A percentile compares a stretch with the other conserved stretches of the same genome.
phyloP scores from a whole-genome alignment of 2,113 vertebrate species.

The Channa maculata region DNA sequence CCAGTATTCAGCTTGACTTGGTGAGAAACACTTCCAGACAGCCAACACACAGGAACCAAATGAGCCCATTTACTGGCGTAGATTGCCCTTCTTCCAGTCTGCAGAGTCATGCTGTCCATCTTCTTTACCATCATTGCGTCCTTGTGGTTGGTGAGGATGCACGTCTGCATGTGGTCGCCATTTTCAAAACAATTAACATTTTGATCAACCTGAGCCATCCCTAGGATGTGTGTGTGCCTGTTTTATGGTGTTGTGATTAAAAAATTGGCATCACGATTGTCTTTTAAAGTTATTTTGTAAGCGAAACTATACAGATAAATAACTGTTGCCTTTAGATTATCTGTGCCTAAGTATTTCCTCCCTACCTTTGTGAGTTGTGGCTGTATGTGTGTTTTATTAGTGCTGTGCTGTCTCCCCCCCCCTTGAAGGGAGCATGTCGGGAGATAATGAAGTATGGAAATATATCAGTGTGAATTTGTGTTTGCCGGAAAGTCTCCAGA shows the following conservation, averaged over 20 bases:
- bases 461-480: not conserved
- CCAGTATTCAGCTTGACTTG: slow-evolving; percentile 30
- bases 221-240: slow-evolving; percentile 13
- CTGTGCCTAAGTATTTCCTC: not conserved
- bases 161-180: slow-evolving; percentile 47
- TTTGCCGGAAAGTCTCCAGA: slow-evolving; percentile 20
- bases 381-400: slow-evolving; percentile 36
- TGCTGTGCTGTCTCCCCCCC: slow-evolving; percentile 29
- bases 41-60: not conserved
- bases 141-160: slow-evolving; percentile 59
- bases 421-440: no score
- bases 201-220: slow-evolving; percentile 33
- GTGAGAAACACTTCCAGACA: slow-evolving; percentile 29
- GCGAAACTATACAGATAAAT: not conserved
- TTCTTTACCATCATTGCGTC: slow-evolving; percentile 31
- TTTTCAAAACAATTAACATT: slow-evolving; percentile 68
- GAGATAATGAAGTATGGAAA: not conserved
- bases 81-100: slow-evolving; percentile 28
- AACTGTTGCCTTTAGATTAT: not conserved
- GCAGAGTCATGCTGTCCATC: slow-evolving; percentile 57
- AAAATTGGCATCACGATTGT: not conserved
- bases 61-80: slow-evolving; percentile 3
- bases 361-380: slow-evolving; percentile 16
- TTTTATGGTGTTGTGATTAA: not conserved
- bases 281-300: slow-evolving; percentile 8